Evolutionary conservation across 2,888 invertebrate genomes (phyloP).

Genomic region (Phalera bucephala): DNA sequence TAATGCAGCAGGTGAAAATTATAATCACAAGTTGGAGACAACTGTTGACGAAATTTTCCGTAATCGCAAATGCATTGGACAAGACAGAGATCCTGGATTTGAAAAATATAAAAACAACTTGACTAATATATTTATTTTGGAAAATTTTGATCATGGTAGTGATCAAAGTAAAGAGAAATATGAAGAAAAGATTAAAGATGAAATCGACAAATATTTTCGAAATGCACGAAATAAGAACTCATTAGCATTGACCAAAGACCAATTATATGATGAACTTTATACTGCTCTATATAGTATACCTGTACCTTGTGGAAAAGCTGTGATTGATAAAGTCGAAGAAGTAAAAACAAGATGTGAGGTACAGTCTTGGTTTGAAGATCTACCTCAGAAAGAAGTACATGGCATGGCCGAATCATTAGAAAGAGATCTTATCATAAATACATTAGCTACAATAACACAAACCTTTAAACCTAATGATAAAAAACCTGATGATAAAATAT

Average conservation of each 20-base stretch:
- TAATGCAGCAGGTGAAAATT: constrained; percentile 45
- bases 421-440: constrained; percentile 46
- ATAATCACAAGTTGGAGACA: constrained; percentile 50
- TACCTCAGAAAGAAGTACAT: constrained; percentile 41
- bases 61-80: constrained; percentile 29
- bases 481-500: constrained; percentile 39
- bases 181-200: constrained; percentile 40
- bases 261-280: constrained; percentile 53
- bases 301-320: constrained; percentile 44
- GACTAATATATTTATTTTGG: constrained; percentile 55
- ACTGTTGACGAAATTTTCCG: constrained; percentile 52
- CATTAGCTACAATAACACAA: constrained; percentile 50
- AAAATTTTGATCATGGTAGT: constrained; percentile 56
- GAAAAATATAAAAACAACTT: constrained; percentile 57
- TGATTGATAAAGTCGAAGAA: constrained; percentile 51
- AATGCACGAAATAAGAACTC: constrained; percentile 45
- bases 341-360: constrained; percentile 59
- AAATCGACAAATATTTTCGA: constrained; percentile 48
- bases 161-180: constrained; percentile 48
- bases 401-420: constrained; percentile 40
- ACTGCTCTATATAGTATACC: constrained; percentile 50
- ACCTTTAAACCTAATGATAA: constrained; percentile 49
- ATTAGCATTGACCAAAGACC: constrained; percentile 41
- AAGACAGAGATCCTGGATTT: constrained; percentile 48
- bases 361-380: constrained; percentile 50